A percentile compares a stretch with the other conserved stretches of the same genome.
Evolutionary conservation across 1,140 invertebrate genomes (phyloP).

Genomic region (Ganaspis sp.): DNA sequence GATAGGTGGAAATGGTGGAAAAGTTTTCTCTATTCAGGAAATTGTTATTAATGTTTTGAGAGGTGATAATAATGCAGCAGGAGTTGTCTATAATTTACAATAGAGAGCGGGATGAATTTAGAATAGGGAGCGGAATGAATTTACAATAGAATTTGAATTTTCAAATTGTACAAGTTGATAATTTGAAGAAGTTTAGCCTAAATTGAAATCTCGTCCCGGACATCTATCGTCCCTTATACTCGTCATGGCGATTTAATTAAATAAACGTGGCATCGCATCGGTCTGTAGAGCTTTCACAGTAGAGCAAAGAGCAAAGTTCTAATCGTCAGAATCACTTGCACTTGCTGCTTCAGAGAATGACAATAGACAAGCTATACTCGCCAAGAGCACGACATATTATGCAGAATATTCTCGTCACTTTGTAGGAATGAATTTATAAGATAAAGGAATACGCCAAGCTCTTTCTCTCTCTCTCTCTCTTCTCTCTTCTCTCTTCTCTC

Average conservation of each 20-base stretch:
- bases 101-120: no score
- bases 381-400: not conserved
- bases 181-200: not conserved
- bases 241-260: conserved; percentile 5
- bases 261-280: conserved; percentile 4
- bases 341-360: not conserved
- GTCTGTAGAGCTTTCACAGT: not conserved
- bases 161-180: not conserved
- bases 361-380: not conserved
- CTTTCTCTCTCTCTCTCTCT: not conserved
- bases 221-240: not conserved
- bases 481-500: no score
- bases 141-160: not conserved
- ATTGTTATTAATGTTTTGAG: no score
- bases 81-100: no score
- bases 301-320: conserved; percentile 9
- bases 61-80: no score
- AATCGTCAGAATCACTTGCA: conserved; percentile 23
- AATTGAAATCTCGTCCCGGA: not conserved
- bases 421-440: conserved; percentile 16
- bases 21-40: no score
- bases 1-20: no score
- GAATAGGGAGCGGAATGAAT: no score
- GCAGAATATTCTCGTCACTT: conserved; percentile 7
- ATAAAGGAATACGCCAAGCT: conserved; percentile 8